Conservation (phyloP, 2,113 vertebrate genomes). For the Tyrannus savana region DNA sequence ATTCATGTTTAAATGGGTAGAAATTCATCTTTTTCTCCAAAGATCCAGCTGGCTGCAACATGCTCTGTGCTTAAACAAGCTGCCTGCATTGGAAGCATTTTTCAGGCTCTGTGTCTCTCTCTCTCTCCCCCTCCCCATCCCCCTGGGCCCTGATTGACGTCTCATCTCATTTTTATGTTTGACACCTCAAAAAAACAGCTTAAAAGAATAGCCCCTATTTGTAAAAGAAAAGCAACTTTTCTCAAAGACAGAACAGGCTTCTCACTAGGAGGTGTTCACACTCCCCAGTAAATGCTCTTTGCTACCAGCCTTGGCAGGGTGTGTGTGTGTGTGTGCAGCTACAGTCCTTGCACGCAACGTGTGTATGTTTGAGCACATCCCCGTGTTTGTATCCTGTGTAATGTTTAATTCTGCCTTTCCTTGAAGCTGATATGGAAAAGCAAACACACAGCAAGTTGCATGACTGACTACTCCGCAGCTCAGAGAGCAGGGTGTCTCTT, state of each 20-base stretch:
- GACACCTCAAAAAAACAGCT: slow-evolving; percentile 1
- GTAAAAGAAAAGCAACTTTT: slow-evolving; percentile 32
- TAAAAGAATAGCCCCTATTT: slow-evolving; percentile 5
- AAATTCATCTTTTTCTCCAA: slow-evolving; percentile 68
- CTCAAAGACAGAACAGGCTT: neutral
- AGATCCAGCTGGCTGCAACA: slow-evolving; percentile 11
- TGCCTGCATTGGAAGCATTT: neutral
- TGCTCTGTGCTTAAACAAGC: neutral
- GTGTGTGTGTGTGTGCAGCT: neutral
- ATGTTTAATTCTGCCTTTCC: neutral
- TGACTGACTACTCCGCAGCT: neutral
- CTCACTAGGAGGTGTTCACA: neutral
- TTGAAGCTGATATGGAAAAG: neutral
- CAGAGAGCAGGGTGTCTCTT: neutral
- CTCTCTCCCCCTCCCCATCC: neutral
- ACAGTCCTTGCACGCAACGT: fast-evolving
- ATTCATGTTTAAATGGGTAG: slow-evolving; percentile 51
- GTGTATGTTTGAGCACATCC: neutral
- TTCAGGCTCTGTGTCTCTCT: slow-evolving; percentile 30
- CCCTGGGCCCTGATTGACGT: neutral
- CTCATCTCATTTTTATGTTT: slow-evolving; percentile 40
- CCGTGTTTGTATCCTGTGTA: neutral
- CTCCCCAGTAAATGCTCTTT: neutral
- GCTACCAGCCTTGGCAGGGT: neutral
- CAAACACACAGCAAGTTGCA: fast-evolving